Conservation (phyloP, 2,113 vertebrate genomes). For the Sebastes fasciatus region DNA sequence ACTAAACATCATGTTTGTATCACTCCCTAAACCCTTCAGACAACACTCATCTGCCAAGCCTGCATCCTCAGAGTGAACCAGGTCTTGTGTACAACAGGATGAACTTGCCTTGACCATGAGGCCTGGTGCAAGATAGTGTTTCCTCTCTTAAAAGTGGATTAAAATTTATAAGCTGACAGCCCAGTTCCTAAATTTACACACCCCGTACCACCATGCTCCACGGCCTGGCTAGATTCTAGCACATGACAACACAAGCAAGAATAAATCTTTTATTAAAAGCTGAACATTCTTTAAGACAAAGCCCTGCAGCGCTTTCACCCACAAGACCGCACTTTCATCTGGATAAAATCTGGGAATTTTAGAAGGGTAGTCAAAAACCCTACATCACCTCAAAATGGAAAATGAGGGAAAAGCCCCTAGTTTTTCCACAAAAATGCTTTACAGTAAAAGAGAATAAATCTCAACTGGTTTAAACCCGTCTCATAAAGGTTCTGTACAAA, state of each 20-base stretch:
- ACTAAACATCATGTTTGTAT: conserved; percentile 37
- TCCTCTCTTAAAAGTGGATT: conserved; percentile 45
- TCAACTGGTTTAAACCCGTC: conserved; percentile 13
- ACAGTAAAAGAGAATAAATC: background rate
- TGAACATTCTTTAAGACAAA: conserved; percentile 58
- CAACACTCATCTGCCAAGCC: conserved; percentile 11
- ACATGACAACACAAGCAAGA: conserved; percentile 61
- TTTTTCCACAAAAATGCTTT: conserved; percentile 15
- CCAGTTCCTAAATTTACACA: conserved; percentile 40
- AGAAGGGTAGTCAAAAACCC: conserved; percentile 29
- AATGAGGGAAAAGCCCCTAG: conserved; percentile 38
- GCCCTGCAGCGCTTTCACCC: conserved; percentile 42
- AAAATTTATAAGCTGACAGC: conserved; percentile 40
- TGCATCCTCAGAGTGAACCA: conserved; percentile 1
- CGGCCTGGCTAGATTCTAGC: conserved; percentile 36
- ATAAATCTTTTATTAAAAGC: conserved; percentile 64
- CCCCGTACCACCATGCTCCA: conserved; percentile 20
- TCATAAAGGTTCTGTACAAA: conserved; percentile 1
- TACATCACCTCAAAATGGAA: conserved; percentile 42
- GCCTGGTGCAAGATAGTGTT: conserved; percentile 10
- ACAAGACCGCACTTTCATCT: conserved; percentile 61
- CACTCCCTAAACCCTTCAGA: conserved; percentile 12
- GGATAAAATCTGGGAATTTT: conserved; percentile 58
- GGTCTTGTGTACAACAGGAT: background rate
- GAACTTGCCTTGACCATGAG: conserved; percentile 18